phyloP scores from a whole-genome alignment of 2,888 invertebrate species.

The Eubasilissa splendida region DNA sequence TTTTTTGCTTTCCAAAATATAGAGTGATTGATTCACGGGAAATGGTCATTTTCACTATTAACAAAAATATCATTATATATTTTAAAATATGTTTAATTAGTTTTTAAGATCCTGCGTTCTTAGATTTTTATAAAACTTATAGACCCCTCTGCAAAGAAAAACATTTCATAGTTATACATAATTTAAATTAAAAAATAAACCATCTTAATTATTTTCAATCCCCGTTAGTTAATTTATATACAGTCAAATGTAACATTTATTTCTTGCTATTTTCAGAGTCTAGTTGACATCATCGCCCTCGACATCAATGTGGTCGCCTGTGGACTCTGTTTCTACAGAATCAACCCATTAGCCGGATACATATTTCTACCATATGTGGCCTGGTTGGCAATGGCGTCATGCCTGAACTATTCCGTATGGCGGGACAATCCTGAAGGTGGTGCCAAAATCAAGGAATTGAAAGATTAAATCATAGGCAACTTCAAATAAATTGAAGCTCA shows the following conservation, averaged over 20 bases:
- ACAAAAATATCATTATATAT: too few species aligned
- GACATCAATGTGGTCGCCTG: conserved; percentile 75
- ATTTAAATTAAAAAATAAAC: too few species aligned
- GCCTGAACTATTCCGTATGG: conserved; percentile 79
- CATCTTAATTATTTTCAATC: too few species aligned
- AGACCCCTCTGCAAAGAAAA: too few species aligned
- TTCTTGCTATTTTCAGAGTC: conserved; percentile 70
- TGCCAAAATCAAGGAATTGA: conserved; percentile 57
- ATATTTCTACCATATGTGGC: conserved; percentile 83
- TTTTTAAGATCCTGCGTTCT: too few species aligned
- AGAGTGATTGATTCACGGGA: too few species aligned
- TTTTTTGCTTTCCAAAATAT: too few species aligned
- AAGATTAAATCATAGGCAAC: conserved; percentile 30
- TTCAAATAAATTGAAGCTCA: background rate
- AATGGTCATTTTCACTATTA: too few species aligned
- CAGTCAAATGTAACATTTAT: background rate
- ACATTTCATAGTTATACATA: too few species aligned
- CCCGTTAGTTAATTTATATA: too few species aligned
- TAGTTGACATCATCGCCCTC: conserved; percentile 74
- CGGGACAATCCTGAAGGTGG: conserved; percentile 71
- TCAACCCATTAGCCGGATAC: conserved; percentile 78
- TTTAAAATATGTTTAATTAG: too few species aligned
- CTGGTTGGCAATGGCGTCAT: conserved; percentile 81
- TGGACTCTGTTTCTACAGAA: conserved; percentile 73
- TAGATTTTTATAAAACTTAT: too few species aligned